Percentiles rank a stretch among this genome's conserved stretches.
phyloP scores from a whole-genome alignment of 1,140 invertebrate genomes.

The Maniola jurtina region DNA sequence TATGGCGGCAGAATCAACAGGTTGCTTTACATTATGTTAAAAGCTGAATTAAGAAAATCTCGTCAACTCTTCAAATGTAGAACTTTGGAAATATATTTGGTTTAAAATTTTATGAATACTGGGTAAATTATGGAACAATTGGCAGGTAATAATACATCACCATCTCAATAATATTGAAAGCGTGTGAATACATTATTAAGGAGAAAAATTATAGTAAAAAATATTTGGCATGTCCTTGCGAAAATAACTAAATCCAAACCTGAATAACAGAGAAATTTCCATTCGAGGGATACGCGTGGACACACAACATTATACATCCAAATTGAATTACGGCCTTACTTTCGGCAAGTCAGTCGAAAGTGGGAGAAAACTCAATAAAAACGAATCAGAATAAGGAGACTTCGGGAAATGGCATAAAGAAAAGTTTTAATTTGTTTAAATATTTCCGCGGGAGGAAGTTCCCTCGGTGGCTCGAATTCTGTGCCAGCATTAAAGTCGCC shows the following conservation, averaged over 20 bases:
- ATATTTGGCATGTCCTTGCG: background rate
- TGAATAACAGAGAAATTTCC: slow-evolving; percentile 16
- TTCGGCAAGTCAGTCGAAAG: slow-evolving; percentile 48
- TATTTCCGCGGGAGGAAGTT: slow-evolving; percentile 63
- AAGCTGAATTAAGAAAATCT: too few species aligned
- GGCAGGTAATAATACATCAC: background rate
- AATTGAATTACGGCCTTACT: slow-evolving; percentile 45
- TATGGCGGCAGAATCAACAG: slow-evolving; percentile 35
- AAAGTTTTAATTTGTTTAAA: slow-evolving; percentile 78
- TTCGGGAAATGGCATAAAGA: slow-evolving; percentile 64
- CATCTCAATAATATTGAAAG: too few species aligned
- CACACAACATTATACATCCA: slow-evolving; percentile 38
- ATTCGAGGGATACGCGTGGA: slow-evolving; percentile 30
- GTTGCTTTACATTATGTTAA: slow-evolving; percentile 31
- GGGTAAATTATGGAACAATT: background rate
- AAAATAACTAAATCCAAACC: slow-evolving; percentile 17
- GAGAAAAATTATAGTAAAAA: too few species aligned
- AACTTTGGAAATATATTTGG: too few species aligned
- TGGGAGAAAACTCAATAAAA: slow-evolving; percentile 64
- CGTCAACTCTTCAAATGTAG: too few species aligned
- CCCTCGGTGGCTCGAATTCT: slow-evolving; percentile 58
- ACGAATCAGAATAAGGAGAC: slow-evolving; percentile 65
- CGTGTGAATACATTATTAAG: too few species aligned
- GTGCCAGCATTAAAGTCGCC: slow-evolving; percentile 58
- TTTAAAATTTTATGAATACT: too few species aligned